These are phyloP conservation scores for Chymomyza amoena DNA, from an alignment of 2,888 invertebrate species.

Conservation along the genomic window DNA sequence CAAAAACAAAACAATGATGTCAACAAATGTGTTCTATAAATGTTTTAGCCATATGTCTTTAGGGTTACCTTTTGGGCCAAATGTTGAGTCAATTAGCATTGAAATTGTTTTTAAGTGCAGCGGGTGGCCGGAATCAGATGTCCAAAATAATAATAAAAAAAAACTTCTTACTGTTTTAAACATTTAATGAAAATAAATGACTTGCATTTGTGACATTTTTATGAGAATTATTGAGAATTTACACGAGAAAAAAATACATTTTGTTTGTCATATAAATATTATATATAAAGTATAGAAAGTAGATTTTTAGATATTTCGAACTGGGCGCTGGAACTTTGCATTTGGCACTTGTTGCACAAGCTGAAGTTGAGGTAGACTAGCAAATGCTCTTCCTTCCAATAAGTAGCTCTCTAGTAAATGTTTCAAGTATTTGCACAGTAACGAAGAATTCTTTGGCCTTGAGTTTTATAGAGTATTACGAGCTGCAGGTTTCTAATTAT, in stretches of 20 bases:
- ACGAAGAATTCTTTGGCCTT: slow-evolving; percentile 72
- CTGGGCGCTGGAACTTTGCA: slow-evolving; percentile 49
- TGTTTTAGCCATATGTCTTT: slow-evolving; percentile 16
- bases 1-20: slow-evolving; percentile 39
- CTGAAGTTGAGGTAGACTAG: slow-evolving; percentile 62
- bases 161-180: background rate
- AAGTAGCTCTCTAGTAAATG: background rate
- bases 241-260: background rate
- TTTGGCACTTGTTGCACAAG: slow-evolving; percentile 36
- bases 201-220: background rate
- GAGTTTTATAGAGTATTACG: slow-evolving; percentile 44
- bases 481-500: slow-evolving; percentile 41
- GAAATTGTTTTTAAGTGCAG: slow-evolving; percentile 40
- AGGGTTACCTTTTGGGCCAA: background rate
- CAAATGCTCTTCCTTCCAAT: slow-evolving; percentile 30
- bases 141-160: background rate
- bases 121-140: slow-evolving; percentile 28
- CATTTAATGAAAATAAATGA: background rate
- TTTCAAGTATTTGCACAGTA: slow-evolving; percentile 41
- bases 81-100: slow-evolving; percentile 39
- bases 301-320: slow-evolving; percentile 11
- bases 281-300: background rate
- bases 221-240: background rate
- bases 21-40: slow-evolving; percentile 43
- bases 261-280: background rate